Base-by-base conservation (phyloP, 2,888 invertebrate genomes). In the Junonia oenone region DNA sequence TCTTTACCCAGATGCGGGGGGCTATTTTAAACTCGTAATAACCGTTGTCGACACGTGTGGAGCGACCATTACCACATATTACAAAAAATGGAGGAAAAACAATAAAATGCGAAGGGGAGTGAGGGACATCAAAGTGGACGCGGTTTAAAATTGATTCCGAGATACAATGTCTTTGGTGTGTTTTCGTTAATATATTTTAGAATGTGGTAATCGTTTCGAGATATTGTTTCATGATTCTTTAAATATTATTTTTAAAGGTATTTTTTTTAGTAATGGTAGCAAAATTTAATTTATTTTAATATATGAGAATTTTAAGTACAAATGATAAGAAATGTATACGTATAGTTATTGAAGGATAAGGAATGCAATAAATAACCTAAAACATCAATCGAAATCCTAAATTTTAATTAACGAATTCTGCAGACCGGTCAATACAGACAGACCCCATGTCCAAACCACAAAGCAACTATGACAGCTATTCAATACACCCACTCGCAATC, bases 21-120 rank as follows among this genome's bases (percentile, higher is more conserved):
- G 90, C 85, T 90, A 90, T 90, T 90, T 90, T 90, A 87, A 90
- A 90, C 89, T 85, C 90, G 80, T 90, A 87, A 85, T 83, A 90
- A 85, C 84, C 79, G 78, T 79, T 79, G 83, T 76, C 88, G 78
- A 76, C 90, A 90, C 88, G 87, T 89, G 88, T 89, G 90, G 76
- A 77, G 70, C 78, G 78, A 76, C 87, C 88, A 90, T 90, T 90
- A 90, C 86, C 89, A 85, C 89, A 87, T 90, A 90, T 90, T 90
- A 90, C 87, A 87, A 88, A 89, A 90, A 89, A 84, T 80, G 78
- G 60, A 76, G 78, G 83, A 83, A 87, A 86, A 90, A 89, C 89
- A 88, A 89, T 88, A 87, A 90, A 88, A 81, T 65, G 62, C 57
- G 61, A 59, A 65, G 71, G 72, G 72, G 66, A 63, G 65, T 66